These are phyloP conservation scores for Neogobius melanostomus DNA, from an alignment of 2,113 vertebrate genomes.

Conservation along the genomic window DNA sequence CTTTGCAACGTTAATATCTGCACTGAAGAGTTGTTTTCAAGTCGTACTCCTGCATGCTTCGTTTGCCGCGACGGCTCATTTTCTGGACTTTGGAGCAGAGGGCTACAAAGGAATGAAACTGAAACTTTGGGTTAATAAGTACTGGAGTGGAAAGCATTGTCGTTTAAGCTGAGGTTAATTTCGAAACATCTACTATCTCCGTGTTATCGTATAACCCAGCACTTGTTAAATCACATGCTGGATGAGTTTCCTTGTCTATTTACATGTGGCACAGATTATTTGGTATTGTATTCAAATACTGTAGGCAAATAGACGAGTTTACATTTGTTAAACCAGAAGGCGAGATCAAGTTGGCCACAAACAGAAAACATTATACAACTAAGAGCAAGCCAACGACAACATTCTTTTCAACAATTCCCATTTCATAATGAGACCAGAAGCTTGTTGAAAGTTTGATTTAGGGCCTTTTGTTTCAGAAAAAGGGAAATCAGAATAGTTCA, in stretches of 20 bases:
- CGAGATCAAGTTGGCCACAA: not conserved
- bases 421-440: not conserved
- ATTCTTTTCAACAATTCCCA: not conserved
- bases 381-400: not conserved
- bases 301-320: slow-evolving; percentile 31
- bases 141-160: too few species aligned
- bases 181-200: too few species aligned
- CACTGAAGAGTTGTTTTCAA: too few species aligned
- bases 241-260: slow-evolving; percentile 20
- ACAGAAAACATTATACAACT: not conserved
- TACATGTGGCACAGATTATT: slow-evolving; percentile 42
- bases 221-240: not conserved
- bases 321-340: not conserved
- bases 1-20: too few species aligned
- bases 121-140: too few species aligned
- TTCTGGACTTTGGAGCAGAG: too few species aligned
- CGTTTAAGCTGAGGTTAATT: too few species aligned
- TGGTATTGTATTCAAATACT: slow-evolving; percentile 49
- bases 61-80: too few species aligned
- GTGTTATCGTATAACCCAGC: too few species aligned
- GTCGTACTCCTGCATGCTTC: too few species aligned
- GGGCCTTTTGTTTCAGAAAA: not conserved
- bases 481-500: not conserved
- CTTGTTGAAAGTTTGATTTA: not conserved
- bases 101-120: too few species aligned